Conservation (phyloP, 2,888 invertebrate species). For the Acrobasis repandana region DNA sequence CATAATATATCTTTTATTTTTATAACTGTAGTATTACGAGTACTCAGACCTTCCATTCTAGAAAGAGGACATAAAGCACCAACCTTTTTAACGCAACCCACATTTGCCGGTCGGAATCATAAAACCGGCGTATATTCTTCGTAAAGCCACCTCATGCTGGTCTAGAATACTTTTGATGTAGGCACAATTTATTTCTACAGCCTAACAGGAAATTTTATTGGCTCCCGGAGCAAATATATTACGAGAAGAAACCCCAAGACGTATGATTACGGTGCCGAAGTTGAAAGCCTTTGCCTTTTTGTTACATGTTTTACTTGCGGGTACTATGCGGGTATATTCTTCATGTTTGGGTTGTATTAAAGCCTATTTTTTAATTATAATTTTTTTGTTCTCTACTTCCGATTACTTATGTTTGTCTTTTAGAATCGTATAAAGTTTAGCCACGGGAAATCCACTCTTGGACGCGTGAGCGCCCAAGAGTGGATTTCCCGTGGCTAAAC, state of each 20-base stretch:
- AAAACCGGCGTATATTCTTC: slow-evolving; percentile 9
- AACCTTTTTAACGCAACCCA: neutral
- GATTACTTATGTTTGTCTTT: too few species aligned
- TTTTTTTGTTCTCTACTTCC: too few species aligned
- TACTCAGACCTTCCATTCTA: too few species aligned
- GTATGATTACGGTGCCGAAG: slow-evolving; percentile 17
- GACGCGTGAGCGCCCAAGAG: too few species aligned
- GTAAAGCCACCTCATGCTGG: slow-evolving; percentile 1
- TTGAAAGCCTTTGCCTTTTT: slow-evolving; percentile 5
- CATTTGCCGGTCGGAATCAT: neutral
- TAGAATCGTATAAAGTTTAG: too few species aligned
- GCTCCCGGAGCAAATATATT: slow-evolving; percentile 16
- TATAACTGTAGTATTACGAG: too few species aligned
- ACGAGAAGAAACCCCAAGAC: slow-evolving; percentile 14
- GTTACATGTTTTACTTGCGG: slow-evolving; percentile 1
- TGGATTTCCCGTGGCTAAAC: too few species aligned
- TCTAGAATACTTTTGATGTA: slow-evolving; percentile 8
- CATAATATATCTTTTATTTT: too few species aligned
- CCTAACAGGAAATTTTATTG: slow-evolving; percentile 23
- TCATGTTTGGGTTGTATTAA: neutral
- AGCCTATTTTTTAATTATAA: too few species aligned
- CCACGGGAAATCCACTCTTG: too few species aligned
- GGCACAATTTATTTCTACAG: slow-evolving; percentile 22
- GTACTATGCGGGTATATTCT: slow-evolving; percentile 1
- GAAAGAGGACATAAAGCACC: neutral